Base-by-base conservation (phyloP, 2,888 invertebrate genomes). In the Capitulum mitella region DNA sequence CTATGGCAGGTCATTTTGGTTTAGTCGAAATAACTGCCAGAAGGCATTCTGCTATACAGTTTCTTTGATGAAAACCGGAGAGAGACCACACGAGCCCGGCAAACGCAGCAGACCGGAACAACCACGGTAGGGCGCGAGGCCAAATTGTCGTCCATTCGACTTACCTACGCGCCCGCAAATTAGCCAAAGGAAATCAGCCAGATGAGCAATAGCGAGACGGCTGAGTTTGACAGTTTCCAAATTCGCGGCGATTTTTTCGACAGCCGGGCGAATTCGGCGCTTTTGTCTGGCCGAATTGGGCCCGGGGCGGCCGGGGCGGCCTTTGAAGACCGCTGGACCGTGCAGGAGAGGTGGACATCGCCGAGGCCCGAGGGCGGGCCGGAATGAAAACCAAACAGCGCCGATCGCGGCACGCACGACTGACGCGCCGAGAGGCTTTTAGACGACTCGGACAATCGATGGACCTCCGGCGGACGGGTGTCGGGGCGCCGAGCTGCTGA, bases 211-310 rank as follows among this genome's bases (percentile, higher is more conserved):
- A 64, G 8, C 16, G 26, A 70, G 22, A 10, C 19, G 70, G 26
- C 70, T 70, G 70, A 22, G 10, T 1, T 19, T 70, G 70, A 70
- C 70, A 70, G 70, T 40, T 70, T 70, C 70, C 70, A 26, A 70
- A 70, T 70, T 70, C 70, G 70, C 70, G 70, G 22, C 70, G 10
- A 37, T 70, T 70, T 70, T 70, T 70, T 37, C 37, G 70, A 70
- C 40, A 70, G 70, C 26, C 26, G 29, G 40, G 70, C 29, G 70
- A 14, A 70, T 70, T 22, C 22, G 37, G 26, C 26, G 16, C 70
- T 40, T 40, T 70, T 70, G 70, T 70, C 40, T 26, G 70, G 8
- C 26, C 8, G 37, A 26, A 22, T 16, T n/a, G 19, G 22, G 37
- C 70, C 37, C 19, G 70, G 70, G 70, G 70, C 40, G 70, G 22